phyloP scores from a whole-genome alignment of 2,888 invertebrate genomes.

The Raillietiella orientalis region DNA sequence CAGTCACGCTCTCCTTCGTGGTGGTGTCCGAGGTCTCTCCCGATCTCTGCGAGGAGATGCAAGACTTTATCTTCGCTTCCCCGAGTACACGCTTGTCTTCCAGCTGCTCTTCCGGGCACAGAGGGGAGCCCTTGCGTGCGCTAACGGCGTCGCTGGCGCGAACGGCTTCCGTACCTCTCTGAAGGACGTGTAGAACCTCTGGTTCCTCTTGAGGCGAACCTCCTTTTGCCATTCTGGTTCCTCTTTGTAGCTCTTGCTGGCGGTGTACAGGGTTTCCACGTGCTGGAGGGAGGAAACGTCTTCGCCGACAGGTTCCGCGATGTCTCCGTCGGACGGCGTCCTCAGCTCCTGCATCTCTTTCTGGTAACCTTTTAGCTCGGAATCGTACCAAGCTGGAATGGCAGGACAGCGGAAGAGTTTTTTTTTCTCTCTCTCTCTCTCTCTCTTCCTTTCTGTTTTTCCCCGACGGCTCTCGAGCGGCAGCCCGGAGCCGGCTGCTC shows the following conservation, averaged over 20 bases:
- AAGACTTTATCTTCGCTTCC: conserved; percentile 40
- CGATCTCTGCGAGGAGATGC: too few species aligned
- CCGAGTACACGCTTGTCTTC: conserved; percentile 56
- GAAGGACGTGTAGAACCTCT: conserved; percentile 43
- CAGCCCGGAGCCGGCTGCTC: too few species aligned
- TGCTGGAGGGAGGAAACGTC: conserved; percentile 4
- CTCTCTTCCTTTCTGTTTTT: too few species aligned
- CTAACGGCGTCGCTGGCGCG: too few species aligned
- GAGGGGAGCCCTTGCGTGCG: too few species aligned
- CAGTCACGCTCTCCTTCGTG: too few species aligned
- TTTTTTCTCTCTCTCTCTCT: too few species aligned
- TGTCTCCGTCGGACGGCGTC: conserved; percentile 57
- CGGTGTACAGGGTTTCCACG: conserved; percentile 2
- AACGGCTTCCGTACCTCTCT: too few species aligned
- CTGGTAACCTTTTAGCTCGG: conserved; percentile 51
- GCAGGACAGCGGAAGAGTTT: too few species aligned
- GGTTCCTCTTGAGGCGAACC: conserved; percentile 40
- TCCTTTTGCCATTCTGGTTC: conserved; percentile 57
- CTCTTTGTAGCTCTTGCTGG: conserved; percentile 31
- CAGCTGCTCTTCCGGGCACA: too few species aligned
- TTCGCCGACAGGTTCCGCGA: conserved; percentile 34
- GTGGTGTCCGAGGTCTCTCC: too few species aligned
- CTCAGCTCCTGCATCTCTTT: conserved; percentile 44
- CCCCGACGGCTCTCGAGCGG: too few species aligned
- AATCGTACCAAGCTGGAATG: conserved; percentile 58